phyloP scores from a whole-genome alignment of 2,888 invertebrate genomes.

The Campoletis raptor region DNA sequence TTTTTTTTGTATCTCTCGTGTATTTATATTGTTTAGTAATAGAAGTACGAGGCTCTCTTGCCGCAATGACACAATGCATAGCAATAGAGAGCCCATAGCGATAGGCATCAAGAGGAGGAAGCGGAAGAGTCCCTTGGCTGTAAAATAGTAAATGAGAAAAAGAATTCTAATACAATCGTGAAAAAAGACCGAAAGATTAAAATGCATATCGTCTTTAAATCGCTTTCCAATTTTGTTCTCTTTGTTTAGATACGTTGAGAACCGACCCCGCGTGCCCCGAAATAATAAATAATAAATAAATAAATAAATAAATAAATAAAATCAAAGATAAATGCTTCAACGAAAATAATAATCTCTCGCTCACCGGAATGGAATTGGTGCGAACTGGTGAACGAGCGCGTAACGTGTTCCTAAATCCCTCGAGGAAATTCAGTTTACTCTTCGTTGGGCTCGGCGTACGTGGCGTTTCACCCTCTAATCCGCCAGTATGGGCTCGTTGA shows the following conservation, averaged over 20 bases:
- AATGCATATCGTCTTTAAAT: conserved; percentile 40
- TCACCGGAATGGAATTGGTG: conserved; percentile 83
- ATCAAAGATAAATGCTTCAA: conserved; percentile 28
- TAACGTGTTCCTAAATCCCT: conserved; percentile 88
- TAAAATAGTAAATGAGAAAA: conserved; percentile 76
- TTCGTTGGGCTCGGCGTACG: conserved; percentile 85
- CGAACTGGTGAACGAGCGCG: conserved; percentile 84
- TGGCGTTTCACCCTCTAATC: conserved; percentile 75
- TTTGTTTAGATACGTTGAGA: conserved; percentile 32
- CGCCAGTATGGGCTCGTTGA: conserved; percentile 78
- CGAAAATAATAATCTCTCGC: conserved; percentile 64
- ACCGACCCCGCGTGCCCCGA: conserved; percentile 4
- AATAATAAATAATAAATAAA: conserved; percentile 1
- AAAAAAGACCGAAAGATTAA: conserved; percentile 42
- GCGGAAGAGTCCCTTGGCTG: conserved; percentile 83
- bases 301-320: conserved; percentile 3
- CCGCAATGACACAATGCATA: conserved; percentile 81
- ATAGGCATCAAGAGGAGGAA: conserved; percentile 84
- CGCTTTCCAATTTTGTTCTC: conserved; percentile 35
- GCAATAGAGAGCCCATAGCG: conserved; percentile 82
- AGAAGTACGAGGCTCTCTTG: conserved; percentile 79
- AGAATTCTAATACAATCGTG: conserved; percentile 73
- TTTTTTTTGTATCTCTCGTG: conserved; percentile 43
- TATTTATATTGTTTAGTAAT: conserved; percentile 74
- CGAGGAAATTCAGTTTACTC: conserved; percentile 86